A percentile compares a stretch with the other conserved stretches of the same genome.
Evolutionary conservation across 2,888 invertebrate genomes (phyloP).

Genomic region (Hyles lineata): DNA sequence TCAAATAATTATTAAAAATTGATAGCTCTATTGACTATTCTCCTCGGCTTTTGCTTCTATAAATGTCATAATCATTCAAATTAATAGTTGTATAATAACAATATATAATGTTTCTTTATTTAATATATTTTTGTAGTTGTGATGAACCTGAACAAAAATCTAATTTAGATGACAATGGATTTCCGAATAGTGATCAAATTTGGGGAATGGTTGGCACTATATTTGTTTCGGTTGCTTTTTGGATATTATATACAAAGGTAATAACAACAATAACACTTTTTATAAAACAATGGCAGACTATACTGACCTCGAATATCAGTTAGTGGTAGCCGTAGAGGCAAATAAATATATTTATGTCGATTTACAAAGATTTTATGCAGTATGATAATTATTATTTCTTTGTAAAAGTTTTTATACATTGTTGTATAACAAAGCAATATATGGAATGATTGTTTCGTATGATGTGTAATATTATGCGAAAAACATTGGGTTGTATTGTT

Average conservation of each 20-base stretch:
- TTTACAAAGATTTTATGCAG: no score
- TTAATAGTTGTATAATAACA: slow-evolving; percentile 17
- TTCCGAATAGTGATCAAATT: slow-evolving; percentile 68
- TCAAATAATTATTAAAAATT: not conserved
- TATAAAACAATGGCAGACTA: not conserved
- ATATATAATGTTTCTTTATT: slow-evolving; percentile 46
- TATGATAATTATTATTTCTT: no score
- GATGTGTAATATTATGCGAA: no score
- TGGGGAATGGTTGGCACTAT: slow-evolving; percentile 75
- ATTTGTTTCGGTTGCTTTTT: slow-evolving; percentile 60
- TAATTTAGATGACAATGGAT: slow-evolving; percentile 50
- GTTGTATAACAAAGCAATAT: not conserved
- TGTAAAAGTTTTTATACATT: no score
- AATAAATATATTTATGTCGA: no score
- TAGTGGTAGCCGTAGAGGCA: no score
- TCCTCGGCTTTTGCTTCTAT: not conserved
- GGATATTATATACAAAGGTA: slow-evolving; percentile 66
- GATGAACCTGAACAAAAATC: slow-evolving; percentile 55
- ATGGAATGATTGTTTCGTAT: no score
- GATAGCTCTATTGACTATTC: not conserved
- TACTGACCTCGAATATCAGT: no score
- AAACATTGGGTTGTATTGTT: no score
- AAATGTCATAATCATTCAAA: slow-evolving; percentile 13
- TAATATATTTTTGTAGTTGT: slow-evolving; percentile 66
- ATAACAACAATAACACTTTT: slow-evolving; percentile 22